Conservation (phyloP, 2,797 vertebrate genomes). For the Poliocrania exsul region DNA sequence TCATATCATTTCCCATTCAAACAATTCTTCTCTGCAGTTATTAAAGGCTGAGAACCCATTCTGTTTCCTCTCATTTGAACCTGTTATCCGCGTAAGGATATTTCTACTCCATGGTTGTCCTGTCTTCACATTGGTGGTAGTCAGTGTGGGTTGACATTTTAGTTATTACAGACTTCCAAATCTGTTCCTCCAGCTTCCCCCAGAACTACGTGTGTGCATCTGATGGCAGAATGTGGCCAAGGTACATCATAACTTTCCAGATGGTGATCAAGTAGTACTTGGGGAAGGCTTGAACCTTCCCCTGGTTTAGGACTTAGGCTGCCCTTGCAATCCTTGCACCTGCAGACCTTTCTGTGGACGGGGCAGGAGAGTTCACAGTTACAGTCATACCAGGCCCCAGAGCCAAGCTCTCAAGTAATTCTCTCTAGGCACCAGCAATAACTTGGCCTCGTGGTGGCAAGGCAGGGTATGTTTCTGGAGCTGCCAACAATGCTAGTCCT, state of each 20-base stretch:
- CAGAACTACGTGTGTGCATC: neutral
- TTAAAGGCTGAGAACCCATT: neutral
- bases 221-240: neutral
- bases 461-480: neutral
- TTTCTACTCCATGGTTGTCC: neutral
- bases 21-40: neutral
- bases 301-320: neutral
- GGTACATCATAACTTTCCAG: neutral
- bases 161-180: neutral
- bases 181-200: neutral
- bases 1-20: conserved; percentile 28
- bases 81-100: neutral
- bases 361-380: neutral
- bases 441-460: neutral
- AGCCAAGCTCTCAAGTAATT: neutral
- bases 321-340: neutral
- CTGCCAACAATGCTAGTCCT: neutral
- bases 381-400: neutral
- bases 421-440: neutral
- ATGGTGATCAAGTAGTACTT: neutral
- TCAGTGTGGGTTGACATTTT: neutral
- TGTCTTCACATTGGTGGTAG: neutral
- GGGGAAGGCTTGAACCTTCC: neutral
- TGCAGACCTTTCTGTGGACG: neutral
- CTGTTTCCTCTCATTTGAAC: neutral